Conservation (phyloP, 2,888 invertebrate genomes). For the Bimastos eiseni region DNA sequence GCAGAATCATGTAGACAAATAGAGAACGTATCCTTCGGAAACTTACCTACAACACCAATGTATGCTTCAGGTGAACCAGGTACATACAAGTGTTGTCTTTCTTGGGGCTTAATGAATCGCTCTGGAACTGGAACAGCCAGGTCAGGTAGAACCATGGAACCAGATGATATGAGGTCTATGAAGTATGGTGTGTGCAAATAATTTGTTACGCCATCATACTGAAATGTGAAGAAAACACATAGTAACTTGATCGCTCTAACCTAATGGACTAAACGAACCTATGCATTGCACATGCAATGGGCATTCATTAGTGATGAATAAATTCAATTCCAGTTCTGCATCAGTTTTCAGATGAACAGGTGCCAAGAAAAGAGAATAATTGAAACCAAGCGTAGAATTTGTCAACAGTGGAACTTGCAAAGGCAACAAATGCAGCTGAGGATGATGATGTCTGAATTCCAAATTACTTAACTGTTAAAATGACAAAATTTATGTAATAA, state of each 20-base stretch:
- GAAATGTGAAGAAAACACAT: slow-evolving; percentile 33
- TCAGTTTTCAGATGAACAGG: not conserved
- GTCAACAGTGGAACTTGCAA: not conserved
- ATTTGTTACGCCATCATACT: slow-evolving; percentile 82
- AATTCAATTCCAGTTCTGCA: not conserved
- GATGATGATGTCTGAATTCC: not conserved
- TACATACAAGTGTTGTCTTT: slow-evolving; percentile 86
- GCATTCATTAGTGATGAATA: not conserved
- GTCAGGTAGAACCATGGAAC: slow-evolving; percentile 83
- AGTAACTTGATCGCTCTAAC: not conserved
- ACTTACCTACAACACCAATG: slow-evolving; percentile 65
- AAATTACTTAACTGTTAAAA: not conserved
- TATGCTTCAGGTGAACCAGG: slow-evolving; percentile 83
- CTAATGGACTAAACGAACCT: not conserved
- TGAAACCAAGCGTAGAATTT: not conserved
- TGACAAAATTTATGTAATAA: too few species aligned
- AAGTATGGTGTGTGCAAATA: slow-evolving; percentile 88
- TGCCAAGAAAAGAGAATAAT: not conserved
- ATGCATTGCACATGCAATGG: not conserved
- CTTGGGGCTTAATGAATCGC: slow-evolving; percentile 85
- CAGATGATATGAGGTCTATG: slow-evolving; percentile 80
- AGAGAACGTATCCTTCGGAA: not conserved
- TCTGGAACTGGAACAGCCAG: slow-evolving; percentile 94
- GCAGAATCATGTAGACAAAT: not conserved
- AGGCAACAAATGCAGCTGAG: not conserved